phyloP scores from a whole-genome alignment of 2,113 vertebrate genomes.

The Pachycephala philippinensis region DNA sequence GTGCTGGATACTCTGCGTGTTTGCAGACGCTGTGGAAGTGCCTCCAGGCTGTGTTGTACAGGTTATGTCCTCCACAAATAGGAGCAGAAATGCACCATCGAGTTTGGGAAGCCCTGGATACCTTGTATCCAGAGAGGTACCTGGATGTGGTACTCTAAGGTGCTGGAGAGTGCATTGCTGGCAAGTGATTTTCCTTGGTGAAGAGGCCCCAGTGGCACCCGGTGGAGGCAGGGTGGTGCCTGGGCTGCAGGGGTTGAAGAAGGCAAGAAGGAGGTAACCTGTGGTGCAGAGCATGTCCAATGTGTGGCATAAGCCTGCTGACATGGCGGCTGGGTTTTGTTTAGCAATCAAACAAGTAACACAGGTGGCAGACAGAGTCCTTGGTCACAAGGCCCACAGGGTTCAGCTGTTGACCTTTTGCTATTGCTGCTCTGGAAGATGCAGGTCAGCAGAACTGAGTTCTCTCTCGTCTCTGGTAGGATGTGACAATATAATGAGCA shows the following conservation, averaged over 20 bases:
- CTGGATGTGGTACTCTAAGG: not conserved
- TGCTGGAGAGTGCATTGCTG: not conserved
- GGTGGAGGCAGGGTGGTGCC: not conserved
- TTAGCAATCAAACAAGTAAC: not conserved
- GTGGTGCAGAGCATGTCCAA: not conserved
- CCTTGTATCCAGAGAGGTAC: not conserved
- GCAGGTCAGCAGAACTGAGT: not conserved
- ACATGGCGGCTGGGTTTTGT: not conserved
- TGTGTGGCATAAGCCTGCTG: not conserved
- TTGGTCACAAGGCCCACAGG: not conserved
- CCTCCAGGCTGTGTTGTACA: not conserved
- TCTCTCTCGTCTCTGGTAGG: not conserved
- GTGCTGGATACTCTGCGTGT: rapidly evolving
- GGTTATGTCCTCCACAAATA: not conserved
- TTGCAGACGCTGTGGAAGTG: not conserved
- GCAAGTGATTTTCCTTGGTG: not conserved
- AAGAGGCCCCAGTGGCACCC: not conserved
- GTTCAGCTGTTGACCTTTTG: not conserved
- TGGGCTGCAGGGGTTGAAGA: not conserved
- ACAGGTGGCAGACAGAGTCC: not conserved
- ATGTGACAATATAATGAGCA: not conserved
- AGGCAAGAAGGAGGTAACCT: not conserved
- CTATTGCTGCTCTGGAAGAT: not conserved
- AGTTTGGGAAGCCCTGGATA: not conserved
- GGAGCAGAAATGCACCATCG: rapidly evolving